Conservation (phyloP, 2,797 vertebrate species). For the Anabacerthia variegaticeps region DNA sequence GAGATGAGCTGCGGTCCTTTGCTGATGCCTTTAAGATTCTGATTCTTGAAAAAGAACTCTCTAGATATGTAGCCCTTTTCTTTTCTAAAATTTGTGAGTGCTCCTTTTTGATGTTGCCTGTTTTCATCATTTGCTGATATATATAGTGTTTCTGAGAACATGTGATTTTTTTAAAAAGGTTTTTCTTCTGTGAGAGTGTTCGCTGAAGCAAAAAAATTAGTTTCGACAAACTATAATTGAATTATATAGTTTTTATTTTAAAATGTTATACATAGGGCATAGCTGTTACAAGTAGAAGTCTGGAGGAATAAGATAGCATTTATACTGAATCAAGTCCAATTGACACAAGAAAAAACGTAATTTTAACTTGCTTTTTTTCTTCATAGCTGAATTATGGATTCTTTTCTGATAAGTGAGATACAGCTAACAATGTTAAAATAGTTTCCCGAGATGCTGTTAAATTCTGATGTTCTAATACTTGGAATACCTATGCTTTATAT, state of each 20-base stretch:
- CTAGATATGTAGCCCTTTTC: background rate
- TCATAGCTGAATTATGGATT: slow-evolving; percentile 1
- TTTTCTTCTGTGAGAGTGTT: background rate
- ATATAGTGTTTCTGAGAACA: background rate
- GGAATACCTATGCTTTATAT: background rate
- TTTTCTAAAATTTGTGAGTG: background rate
- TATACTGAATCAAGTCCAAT: background rate
- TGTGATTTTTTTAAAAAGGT: background rate
- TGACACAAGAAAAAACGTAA: background rate
- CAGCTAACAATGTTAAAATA: background rate
- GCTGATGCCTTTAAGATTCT: background rate
- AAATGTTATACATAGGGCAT: background rate
- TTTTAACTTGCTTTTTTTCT: background rate
- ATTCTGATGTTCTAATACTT: background rate
- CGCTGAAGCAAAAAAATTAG: background rate
- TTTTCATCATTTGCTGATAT: background rate
- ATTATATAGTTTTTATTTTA: background rate
- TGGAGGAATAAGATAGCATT: slow-evolving; percentile 2
- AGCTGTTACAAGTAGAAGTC: background rate
- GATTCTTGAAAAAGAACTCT: background rate
- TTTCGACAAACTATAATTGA: background rate
- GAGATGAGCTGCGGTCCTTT: background rate
- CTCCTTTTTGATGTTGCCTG: background rate
- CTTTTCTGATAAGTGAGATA: slow-evolving; percentile 36
- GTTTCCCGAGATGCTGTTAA: background rate